Conservation (phyloP, 2,797 vertebrate genomes). For the Momotus momota region DNA sequence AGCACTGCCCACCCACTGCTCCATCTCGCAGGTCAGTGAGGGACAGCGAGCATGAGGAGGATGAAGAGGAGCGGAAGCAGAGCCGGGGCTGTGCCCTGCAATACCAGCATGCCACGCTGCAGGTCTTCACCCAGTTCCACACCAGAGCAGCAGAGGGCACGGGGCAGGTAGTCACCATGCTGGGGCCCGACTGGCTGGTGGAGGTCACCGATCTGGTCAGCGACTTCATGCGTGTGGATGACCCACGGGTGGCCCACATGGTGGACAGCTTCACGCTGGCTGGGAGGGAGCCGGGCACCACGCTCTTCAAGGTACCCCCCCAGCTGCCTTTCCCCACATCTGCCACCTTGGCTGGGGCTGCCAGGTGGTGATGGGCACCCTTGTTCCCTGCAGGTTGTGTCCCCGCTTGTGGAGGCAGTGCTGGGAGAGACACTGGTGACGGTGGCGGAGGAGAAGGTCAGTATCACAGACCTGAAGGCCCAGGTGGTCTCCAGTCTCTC, state of each 20-base stretch:
- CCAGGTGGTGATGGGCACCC: neutral
- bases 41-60: slow-evolving; percentile 95
- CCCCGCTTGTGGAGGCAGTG: slow-evolving; percentile 91
- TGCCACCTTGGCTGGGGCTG: neutral
- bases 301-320: slow-evolving; percentile 87
- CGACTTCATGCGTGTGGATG: slow-evolving; percentile 91
- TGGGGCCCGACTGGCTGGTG: slow-evolving; percentile 97
- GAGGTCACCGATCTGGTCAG: slow-evolving; percentile 96
- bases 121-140: slow-evolving; percentile 98
- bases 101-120: slow-evolving; percentile 92
- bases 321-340: accelerated
- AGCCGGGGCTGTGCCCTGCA: slow-evolving; percentile 94
- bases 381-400: slow-evolving; percentile 88
- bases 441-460: slow-evolving; percentile 95
- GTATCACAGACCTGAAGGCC: slow-evolving; percentile 90
- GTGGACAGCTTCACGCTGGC: slow-evolving; percentile 91
- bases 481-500: slow-evolving; percentile 91
- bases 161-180: slow-evolving; percentile 94
- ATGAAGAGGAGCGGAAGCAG: slow-evolving; percentile 87
- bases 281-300: slow-evolving; percentile 91
- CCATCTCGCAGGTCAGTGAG: slow-evolving; percentile 67
- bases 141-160: slow-evolving; percentile 93
- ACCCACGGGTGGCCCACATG: slow-evolving; percentile 91
- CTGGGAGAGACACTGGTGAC: slow-evolving; percentile 90
- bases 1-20: neutral